Base-by-base conservation (phyloP, 2,888 invertebrate genomes). In the Disparrhopalites patrizii region DNA sequence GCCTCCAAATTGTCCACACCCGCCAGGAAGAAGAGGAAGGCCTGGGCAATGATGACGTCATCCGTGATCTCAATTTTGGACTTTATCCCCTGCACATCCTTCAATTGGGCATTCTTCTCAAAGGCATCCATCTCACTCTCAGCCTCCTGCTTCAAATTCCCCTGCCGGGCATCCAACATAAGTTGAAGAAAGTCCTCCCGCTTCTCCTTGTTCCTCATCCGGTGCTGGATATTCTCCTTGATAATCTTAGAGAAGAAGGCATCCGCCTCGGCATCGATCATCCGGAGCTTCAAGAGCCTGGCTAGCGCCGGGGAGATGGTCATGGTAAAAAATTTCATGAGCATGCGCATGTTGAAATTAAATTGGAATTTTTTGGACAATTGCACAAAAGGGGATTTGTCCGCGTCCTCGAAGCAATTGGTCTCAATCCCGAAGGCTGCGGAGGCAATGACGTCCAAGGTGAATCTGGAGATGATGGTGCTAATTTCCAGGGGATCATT, bases 381-480 rank as follows among this genome's bases (percentile, higher is more conserved):
- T 51, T 33, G 1, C 3, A 25, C 25, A 20, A 33, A 62, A 3
- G 15, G 3, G 4, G 61, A 62, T 13, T 62, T 18, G 2, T 62
- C 28, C 13, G 33, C 13, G 8, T 62, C 36, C 18, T 28, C 62
- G 38, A 62, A 62, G 8, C 52, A 1, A 28, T 62, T 23, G 1
- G 52, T 52, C 27, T 62, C 10, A 27, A 62, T 3, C 10, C 62
- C 62, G 28, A 62, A 52, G 13, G 62, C 52, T n/a, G 38, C 36
- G 2, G 27, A 23, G 13, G 52, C 38, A 36, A 62, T 62, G 4
- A 52, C 27, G 13, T 62, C 62, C 62, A 62, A 27, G 13, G 62
- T 62, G 1, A 62, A 8, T 36, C 54, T 62, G 18, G 30, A 36
- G 15, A 50, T 3, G 13, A 51, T 33, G 8, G 36, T 10, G 3